Percentiles rank a stretch among this genome's conserved stretches.
These are phyloP conservation scores for Opisthocomus hoazin DNA, from an alignment of 2,113 vertebrate species.

Conservation along the genomic window DNA sequence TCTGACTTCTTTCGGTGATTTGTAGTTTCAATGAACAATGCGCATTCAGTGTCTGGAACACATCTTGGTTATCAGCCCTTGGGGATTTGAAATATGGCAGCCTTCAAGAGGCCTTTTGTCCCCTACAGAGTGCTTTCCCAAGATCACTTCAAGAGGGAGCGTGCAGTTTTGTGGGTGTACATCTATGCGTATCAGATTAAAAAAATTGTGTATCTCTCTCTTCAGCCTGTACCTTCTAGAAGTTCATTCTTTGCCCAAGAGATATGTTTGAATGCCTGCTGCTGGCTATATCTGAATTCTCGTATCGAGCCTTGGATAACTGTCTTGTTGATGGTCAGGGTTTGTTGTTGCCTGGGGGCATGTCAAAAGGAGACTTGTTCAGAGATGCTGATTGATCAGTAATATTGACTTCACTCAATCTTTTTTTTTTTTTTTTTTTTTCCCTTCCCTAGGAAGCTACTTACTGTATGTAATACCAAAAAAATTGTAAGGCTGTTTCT, in stretches of 20 bases:
- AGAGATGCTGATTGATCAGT: slow-evolving; percentile 42
- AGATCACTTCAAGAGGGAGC: background rate
- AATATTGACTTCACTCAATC: slow-evolving; percentile 43
- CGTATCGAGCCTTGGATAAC: background rate
- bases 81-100: background rate
- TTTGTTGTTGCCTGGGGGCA: slow-evolving; percentile 14
- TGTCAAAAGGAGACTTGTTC: slow-evolving; percentile 50
- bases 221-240: background rate
- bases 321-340: slow-evolving; percentile 36
- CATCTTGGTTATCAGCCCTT: background rate
- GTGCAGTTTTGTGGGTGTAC: background rate
- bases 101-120: background rate
- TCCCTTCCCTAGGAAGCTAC: background rate
- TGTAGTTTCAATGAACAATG: background rate
- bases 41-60: background rate
- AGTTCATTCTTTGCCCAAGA: background rate
- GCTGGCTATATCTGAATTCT: background rate
- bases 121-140: background rate
- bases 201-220: background rate
- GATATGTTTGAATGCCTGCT: background rate
- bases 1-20: background rate
- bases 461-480: background rate
- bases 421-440: background rate
- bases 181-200: background rate
- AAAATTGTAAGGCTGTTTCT: background rate